Conservation (phyloP, 1,140 invertebrate genomes). For the Caenorhabditis brenneri region DNA sequence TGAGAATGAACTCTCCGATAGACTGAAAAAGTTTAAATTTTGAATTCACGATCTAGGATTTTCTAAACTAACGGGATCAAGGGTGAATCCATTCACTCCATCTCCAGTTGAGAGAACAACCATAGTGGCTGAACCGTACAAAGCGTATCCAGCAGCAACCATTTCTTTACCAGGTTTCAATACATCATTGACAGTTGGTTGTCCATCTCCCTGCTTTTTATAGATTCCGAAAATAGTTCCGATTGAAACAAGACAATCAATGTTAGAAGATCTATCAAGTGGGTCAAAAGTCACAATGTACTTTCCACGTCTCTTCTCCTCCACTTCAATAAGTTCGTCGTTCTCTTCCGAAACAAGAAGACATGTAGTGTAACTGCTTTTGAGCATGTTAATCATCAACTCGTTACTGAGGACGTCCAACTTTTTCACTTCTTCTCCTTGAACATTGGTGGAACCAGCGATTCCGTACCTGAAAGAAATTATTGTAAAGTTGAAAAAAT, state of each 20-base stretch:
- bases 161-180: constrained; percentile 84
- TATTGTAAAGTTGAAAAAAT: not conserved
- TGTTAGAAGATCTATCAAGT: constrained; percentile 97
- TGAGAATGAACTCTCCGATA: constrained; percentile 96
- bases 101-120: constrained; percentile 85
- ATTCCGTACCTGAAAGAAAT: constrained; percentile 74
- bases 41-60: not conserved
- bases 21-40: constrained; percentile 73
- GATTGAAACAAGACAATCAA: constrained; percentile 96
- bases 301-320: constrained; percentile 87
- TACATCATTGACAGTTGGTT: constrained; percentile 78
- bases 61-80: constrained; percentile 81
- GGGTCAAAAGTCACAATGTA: constrained; percentile 99
- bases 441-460: constrained; percentile 85
- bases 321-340: constrained; percentile 73
- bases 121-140: constrained; percentile 96
- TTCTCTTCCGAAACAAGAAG: constrained; percentile 82
- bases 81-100: constrained; percentile 94
- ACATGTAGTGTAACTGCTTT: constrained; percentile 89
- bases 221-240: constrained; percentile 97
- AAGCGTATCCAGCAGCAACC: constrained; percentile 92
- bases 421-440: constrained; percentile 98
- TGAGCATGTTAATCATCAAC: constrained; percentile 96
- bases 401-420: constrained; percentile 95
- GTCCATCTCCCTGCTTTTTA: constrained; percentile 75